These are phyloP conservation scores for Nycteola revayana DNA, from an alignment of 2,888 invertebrate species.

Conservation along the genomic window DNA sequence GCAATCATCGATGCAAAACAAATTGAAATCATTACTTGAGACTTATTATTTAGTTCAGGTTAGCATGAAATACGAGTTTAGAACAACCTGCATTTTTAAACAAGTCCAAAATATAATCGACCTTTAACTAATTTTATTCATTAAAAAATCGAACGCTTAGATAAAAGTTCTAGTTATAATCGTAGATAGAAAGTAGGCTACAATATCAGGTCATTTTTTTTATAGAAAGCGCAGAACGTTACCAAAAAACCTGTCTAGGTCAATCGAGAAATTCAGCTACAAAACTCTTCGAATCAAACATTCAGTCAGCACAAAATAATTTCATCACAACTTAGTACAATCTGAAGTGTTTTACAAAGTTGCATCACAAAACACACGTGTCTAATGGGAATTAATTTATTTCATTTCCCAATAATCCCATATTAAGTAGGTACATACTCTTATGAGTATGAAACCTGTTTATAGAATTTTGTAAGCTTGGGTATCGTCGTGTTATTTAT, in stretches of 20 bases:
- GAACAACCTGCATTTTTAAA: too few species aligned
- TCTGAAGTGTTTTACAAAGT: slow-evolving; percentile 4
- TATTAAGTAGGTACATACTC: slow-evolving; percentile 27
- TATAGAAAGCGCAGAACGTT: slow-evolving; percentile 49
- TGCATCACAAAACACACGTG: slow-evolving; percentile 24
- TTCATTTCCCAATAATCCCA: slow-evolving; percentile 57
- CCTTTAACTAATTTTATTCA: too few species aligned
- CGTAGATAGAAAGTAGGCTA: slow-evolving; percentile 46
- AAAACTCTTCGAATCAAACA: not conserved
- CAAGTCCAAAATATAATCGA: too few species aligned
- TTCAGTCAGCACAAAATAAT: not conserved
- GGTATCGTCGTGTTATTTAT: slow-evolving; percentile 21
- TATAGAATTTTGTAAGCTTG: slow-evolving; percentile 49
- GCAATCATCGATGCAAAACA: too few species aligned
- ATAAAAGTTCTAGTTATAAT: too few species aligned
- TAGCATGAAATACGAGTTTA: too few species aligned
- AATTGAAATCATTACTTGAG: too few species aligned
- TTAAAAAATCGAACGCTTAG: too few species aligned
- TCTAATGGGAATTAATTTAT: slow-evolving; percentile 53
- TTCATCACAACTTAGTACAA: not conserved
- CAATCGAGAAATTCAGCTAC: slow-evolving; percentile 7
- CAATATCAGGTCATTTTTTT: slow-evolving; percentile 58
- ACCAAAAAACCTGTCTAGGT: slow-evolving; percentile 39
- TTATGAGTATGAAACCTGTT: slow-evolving; percentile 61
- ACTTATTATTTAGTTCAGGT: too few species aligned